These are phyloP conservation scores for Scelioninae gen. 1 DNA, from an alignment of 2,888 invertebrate species.

Conservation along the genomic window DNA sequence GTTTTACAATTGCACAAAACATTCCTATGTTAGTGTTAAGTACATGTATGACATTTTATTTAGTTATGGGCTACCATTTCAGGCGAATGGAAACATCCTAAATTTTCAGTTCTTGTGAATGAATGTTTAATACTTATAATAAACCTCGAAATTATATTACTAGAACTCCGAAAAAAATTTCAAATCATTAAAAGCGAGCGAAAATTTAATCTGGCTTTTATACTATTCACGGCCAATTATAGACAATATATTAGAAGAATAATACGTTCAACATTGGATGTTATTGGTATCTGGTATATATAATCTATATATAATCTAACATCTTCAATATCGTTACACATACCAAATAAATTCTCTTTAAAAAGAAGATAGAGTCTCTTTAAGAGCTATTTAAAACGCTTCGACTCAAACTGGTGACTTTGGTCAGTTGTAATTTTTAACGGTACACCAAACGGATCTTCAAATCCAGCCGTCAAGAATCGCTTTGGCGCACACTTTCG, in stretches of 20 bases:
- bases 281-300: constrained; percentile 66
- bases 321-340: no score
- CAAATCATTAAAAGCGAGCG: constrained; percentile 69
- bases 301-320: no score
- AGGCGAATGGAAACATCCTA: background rate
- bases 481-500: no score
- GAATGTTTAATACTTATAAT: constrained; percentile 32
- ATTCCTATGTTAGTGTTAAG: constrained; percentile 17
- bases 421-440: no score
- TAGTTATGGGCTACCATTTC: background rate
- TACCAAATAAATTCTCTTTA: no score
- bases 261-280: constrained; percentile 71
- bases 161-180: constrained; percentile 56
- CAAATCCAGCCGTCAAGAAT: no score
- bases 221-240: constrained; percentile 70
- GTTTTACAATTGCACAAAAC: background rate
- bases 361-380: no score
- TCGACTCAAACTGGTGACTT: no score
- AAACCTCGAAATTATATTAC: constrained; percentile 66
- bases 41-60: constrained; percentile 17
- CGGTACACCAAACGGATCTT: no score
- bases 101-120: constrained; percentile 30
- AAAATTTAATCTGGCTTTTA: constrained; percentile 67
- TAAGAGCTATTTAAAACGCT: no score
- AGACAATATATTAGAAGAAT: background rate